These are phyloP conservation scores for Malaclemys terrapin DNA, from an alignment of 2,113 vertebrate genomes.

Conservation along the genomic window DNA sequence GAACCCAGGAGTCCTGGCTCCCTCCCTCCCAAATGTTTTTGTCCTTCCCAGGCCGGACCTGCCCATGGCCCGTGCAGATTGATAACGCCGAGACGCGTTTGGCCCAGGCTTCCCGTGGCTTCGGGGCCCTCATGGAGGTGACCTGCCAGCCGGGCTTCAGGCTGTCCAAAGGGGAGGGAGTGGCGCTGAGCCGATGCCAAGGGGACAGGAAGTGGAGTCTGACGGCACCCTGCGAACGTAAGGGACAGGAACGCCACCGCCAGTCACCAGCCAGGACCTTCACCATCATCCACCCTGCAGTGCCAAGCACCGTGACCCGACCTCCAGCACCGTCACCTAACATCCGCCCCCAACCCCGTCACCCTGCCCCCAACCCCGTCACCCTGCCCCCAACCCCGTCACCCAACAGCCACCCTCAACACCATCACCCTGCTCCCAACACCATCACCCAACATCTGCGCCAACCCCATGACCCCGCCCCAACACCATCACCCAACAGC, in stretches of 20 bases:
- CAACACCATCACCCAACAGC: no score
- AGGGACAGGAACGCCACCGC: neutral
- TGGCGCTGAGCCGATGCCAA: conserved; percentile 83
- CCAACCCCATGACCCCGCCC: no score
- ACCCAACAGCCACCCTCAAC: neutral
- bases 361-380: no score
- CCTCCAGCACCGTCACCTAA: neutral
- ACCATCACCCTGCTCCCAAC: no score
- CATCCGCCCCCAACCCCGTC: no score
- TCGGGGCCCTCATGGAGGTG: conserved; percentile 74
- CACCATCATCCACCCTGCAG: neutral
- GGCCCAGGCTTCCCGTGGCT: neutral
- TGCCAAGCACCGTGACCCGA: neutral
- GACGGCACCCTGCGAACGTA: conserved; percentile 82
- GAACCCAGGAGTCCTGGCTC: neutral
- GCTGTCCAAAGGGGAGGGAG: conserved; percentile 74
- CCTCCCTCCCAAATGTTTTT: neutral
- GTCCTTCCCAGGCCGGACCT: conserved; percentile 78
- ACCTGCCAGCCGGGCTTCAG: conserved; percentile 79
- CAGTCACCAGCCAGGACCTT: neutral
- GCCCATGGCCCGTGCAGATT: conserved; percentile 81
- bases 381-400: rapidly evolving
- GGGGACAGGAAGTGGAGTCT: conserved; percentile 86
- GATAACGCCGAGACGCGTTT: neutral
- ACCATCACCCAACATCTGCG: no score